Evolutionary conservation across 30 jellyfish, hydroid and myxozoan species (phyloP).

Genomic region (Chironex yamaguchii): DNA sequence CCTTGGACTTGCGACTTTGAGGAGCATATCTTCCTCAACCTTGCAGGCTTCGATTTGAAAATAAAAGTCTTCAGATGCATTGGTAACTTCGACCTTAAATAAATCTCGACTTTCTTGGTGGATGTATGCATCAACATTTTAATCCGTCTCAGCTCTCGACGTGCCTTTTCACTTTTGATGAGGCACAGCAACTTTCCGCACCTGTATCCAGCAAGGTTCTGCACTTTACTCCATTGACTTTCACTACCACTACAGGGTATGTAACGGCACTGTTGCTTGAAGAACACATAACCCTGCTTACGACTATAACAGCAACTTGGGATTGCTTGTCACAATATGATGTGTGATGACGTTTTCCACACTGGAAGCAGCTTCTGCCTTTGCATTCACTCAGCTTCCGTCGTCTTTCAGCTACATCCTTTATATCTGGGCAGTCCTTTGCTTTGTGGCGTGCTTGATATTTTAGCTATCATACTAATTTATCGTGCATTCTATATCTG

Average conservation of each 20-base stretch:
- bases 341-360: slow-evolving; percentile 27
- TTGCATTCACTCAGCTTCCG: too few relatives aligned
- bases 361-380: slow-evolving; percentile 18
- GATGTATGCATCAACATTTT: slow-evolving; percentile 55
- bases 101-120: background rate
- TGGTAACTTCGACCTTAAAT: background rate
- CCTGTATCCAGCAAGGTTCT: slow-evolving; percentile 3
- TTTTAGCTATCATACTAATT: too few relatives aligned
- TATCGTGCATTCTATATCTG: too few relatives aligned
- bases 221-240: too few relatives aligned
- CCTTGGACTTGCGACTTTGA: slow-evolving; percentile 26
- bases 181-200: slow-evolving; percentile 3
- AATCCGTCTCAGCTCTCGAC: slow-evolving; percentile 20
- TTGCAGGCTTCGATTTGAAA: slow-evolving; percentile 25
- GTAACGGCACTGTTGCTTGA: background rate
- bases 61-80: slow-evolving; percentile 11
- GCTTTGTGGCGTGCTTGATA: too few relatives aligned
- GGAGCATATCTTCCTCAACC: slow-evolving; percentile 29
- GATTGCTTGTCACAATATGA: slow-evolving; percentile 37
- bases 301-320: slow-evolving; percentile 3
- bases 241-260: slow-evolving; percentile 6
- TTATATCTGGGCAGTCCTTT: too few relatives aligned
- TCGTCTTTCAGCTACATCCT: too few relatives aligned
- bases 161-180: background rate
- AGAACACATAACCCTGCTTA: slow-evolving; percentile 36